Percentiles rank a stretch among this genome's conserved stretches.
Conservation (phyloP, 2,113 vertebrate species). For the Microtus richardsoni region DNA sequence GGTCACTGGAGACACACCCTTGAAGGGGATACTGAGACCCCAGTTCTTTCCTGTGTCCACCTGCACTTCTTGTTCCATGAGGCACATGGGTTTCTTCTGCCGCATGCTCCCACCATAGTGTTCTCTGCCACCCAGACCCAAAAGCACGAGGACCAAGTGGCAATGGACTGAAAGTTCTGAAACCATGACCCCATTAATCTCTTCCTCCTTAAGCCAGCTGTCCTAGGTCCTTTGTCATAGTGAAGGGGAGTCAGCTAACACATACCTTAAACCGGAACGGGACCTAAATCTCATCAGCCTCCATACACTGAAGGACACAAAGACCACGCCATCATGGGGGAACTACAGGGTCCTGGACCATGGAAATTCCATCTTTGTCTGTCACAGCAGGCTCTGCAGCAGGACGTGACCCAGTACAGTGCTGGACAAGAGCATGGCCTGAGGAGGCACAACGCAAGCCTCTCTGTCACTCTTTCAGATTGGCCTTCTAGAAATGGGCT, state of each 20-base stretch:
- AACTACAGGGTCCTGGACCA: fast-evolving
- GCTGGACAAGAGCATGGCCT: neutral
- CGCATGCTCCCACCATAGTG: neutral
- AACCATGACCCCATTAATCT: neutral
- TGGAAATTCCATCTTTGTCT: no score
- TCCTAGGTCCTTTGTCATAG: neutral
- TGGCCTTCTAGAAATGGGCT: neutral
- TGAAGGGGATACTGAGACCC: neutral
- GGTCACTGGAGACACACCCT: neutral
- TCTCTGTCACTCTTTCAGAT: neutral
- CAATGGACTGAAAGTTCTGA: neutral
- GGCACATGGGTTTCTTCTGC: neutral
- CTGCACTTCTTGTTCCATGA: neutral
- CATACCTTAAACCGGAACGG: no score
- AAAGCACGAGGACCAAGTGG: neutral
- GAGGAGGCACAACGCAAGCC: no score
- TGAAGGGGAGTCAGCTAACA: neutral
- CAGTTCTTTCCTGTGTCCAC: neutral
- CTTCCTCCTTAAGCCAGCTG: neutral
- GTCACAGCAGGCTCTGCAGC: neutral
- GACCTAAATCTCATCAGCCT: neutral
- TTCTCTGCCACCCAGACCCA: neutral
- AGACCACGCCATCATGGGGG: fast-evolving
- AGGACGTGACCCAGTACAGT: fast-evolving
- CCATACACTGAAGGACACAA: neutral